These are phyloP conservation scores for Peucedramus taeniatus DNA, from an alignment of 2,113 vertebrate species.

Conservation along the genomic window DNA sequence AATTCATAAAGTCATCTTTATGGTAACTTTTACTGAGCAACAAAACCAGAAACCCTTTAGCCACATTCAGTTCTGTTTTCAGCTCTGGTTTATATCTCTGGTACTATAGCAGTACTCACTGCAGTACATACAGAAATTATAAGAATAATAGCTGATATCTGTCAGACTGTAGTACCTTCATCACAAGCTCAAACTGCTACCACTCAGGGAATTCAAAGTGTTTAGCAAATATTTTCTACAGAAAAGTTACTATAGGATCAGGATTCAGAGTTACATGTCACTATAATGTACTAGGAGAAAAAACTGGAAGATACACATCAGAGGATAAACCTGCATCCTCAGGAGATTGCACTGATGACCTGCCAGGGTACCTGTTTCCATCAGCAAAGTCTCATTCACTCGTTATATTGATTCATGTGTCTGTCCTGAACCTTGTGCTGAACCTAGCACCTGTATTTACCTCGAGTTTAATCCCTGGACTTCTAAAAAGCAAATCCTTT, in stretches of 20 bases:
- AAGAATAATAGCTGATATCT: neutral
- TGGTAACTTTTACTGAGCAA: neutral
- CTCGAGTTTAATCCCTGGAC: neutral
- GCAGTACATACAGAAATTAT: neutral
- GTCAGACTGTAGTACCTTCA: neutral
- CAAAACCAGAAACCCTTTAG: neutral
- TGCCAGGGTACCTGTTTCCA: neutral
- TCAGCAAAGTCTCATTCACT: neutral
- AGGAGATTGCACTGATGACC: neutral
- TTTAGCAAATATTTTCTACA: neutral
- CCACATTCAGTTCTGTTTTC: neutral
- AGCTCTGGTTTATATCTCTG: neutral
- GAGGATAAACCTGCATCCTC: neutral
- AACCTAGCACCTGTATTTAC: neutral
- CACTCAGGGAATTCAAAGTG: neutral
- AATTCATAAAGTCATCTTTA: neutral
- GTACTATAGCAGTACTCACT: neutral
- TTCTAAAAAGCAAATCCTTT: neutral
- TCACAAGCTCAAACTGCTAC: neutral
- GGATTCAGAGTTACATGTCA: neutral
- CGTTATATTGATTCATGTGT: neutral
- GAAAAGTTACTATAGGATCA: neutral
- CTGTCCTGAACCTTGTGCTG: neutral
- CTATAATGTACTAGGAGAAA: neutral
- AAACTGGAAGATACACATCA: neutral